Base-by-base conservation (phyloP, 2,797 vertebrate genomes). In the Sebastolobus alascanus region DNA sequence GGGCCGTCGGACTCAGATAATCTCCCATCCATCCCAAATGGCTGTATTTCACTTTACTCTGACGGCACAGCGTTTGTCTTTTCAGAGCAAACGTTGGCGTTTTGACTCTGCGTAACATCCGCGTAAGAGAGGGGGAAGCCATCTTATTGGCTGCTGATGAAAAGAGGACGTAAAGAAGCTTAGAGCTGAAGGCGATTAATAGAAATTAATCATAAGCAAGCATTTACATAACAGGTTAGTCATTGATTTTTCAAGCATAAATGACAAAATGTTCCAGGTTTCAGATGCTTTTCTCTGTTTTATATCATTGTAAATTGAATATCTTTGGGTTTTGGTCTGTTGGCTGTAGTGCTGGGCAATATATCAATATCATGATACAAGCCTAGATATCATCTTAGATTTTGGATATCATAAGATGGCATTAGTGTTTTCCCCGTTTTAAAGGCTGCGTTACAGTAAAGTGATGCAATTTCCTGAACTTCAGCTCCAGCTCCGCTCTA, bases 1-100 rank as follows among this genome's bases (percentile, higher is more conserved):
- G 59, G 83, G 79, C 75, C 18, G 18, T 8, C 72, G 74, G 79
- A 75, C 73, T 88, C 81, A n/a, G 73, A 84, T 83, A 80, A 85
- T 89, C 83, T 85, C 82, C 79, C 73, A 77, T 88, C 70, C 67
- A 37, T 75, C 80, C 68, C 18, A 86, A 85, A 82, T 79, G 77
- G 68, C 75, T 31, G 71, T 73, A 60, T 91, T 88, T 75, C n/a
- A 71, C 60, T 79, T 86, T 56, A 74, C 68, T 79, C 38, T 73
- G 75, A 82, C 31, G n/a, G 73, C 37, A 31, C 11, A n/a, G 61
- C 18, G 14, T 86, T 71, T 75, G 82, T 87, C 73, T 79, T 67
- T 67, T 40, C 35, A 22, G 52, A 1, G 1, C 38, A 54, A 56
- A 66, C 2, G 11, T 18, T 52, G 50, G 9, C 55, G 25, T 56